Percentiles rank a stretch among this genome's conserved stretches.
Conservation (phyloP, 2,888 invertebrate genomes). For the Laspeyria flexula region DNA sequence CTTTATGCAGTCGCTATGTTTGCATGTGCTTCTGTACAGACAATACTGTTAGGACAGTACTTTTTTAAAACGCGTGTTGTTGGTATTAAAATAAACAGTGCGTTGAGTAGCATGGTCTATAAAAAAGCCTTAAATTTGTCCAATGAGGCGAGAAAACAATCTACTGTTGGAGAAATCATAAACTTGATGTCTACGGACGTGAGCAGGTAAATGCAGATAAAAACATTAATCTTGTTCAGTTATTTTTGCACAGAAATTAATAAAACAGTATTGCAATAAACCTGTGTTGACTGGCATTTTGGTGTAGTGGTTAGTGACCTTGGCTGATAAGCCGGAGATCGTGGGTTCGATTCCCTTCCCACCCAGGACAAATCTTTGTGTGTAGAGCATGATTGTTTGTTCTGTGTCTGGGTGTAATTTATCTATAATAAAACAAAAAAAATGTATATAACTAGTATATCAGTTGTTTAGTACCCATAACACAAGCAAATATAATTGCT, state of each 20-base stretch:
- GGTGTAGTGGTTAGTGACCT: too few species aligned
- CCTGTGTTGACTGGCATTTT: too few species aligned
- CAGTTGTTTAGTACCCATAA: too few species aligned
- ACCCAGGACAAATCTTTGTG: too few species aligned
- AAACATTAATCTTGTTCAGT: neutral
- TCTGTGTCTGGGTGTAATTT: too few species aligned
- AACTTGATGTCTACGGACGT: conserved; percentile 95
- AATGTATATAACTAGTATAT: too few species aligned
- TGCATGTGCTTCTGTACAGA: conserved; percentile 89
- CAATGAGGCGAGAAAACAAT: conserved; percentile 89
- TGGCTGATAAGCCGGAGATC: too few species aligned
- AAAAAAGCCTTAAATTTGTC: conserved; percentile 91
- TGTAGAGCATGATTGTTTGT: too few species aligned
- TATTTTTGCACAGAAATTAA: neutral
- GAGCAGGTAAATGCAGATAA: conserved; percentile 77
- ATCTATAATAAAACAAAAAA: too few species aligned
- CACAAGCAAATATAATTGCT: too few species aligned
- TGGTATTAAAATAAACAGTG: conserved; percentile 93
- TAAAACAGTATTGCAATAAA: too few species aligned
- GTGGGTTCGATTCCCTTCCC: too few species aligned
- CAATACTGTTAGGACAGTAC: conserved; percentile 92
- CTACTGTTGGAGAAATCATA: conserved; percentile 93
- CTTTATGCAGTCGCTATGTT: conserved; percentile 91
- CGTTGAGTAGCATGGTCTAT: conserved; percentile 92
- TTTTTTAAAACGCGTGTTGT: conserved; percentile 93